A percentile compares a stretch with the other conserved stretches of the same genome.
Evolutionary conservation across 1,140 invertebrate genomes (phyloP).

Genomic region (Schlechtendalia chinensis): DNA sequence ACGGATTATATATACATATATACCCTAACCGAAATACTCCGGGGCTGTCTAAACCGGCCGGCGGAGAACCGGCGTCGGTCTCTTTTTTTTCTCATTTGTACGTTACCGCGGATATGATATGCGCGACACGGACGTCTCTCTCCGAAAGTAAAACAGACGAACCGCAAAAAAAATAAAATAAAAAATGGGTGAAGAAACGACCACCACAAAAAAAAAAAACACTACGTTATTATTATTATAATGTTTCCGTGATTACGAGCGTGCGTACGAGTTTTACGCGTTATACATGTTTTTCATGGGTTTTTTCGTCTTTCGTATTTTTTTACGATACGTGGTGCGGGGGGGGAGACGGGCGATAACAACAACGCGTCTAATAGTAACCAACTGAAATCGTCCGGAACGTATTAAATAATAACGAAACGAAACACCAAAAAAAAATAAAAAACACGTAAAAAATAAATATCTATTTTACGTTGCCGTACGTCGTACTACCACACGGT

Average conservation of each 20-base stretch:
- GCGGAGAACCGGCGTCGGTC: too few relatives aligned
- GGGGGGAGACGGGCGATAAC: neutral
- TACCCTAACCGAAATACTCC: too few relatives aligned
- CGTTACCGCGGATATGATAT: neutral
- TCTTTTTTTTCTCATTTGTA: neutral
- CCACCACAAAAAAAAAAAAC: too few relatives aligned
- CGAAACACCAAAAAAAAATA: neutral
- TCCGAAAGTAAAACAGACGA: neutral
- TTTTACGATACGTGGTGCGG: neutral
- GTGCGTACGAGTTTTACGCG: neutral
- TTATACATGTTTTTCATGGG: neutral
- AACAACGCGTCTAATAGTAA: neutral
- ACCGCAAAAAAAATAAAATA: conserved; percentile 1
- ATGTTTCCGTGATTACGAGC: conserved; percentile 25
- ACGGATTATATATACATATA: too few relatives aligned
- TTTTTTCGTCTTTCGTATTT: neutral
- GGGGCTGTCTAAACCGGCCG: too few relatives aligned
- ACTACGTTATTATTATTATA: conserved; percentile 15
- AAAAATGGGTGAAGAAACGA: neutral
- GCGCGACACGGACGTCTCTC: neutral
- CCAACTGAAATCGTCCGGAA: conserved; percentile 15
- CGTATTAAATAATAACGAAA: conserved; percentile 19
- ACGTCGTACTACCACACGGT: neutral
- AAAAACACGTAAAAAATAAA: neutral
- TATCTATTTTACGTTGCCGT: neutral